Percentiles rank a stretch among this genome's conserved stretches.
phyloP scores from a whole-genome alignment of 2,797 vertebrate species.

The Spinibarbus caldwelli region DNA sequence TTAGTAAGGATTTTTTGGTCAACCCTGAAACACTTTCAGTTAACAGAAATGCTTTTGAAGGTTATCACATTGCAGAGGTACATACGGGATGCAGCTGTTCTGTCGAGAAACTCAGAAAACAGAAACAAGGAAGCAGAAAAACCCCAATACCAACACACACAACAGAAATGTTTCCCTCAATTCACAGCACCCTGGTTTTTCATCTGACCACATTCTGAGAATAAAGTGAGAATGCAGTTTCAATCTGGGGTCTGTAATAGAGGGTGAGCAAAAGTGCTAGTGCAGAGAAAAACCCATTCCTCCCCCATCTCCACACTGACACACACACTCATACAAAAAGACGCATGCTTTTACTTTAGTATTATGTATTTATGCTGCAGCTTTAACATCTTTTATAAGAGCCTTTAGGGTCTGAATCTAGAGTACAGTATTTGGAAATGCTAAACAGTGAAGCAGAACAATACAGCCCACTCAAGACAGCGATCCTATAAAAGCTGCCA shows the following conservation, averaged over 20 bases:
- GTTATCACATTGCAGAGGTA: conserved; percentile 4
- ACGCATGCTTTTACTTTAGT: not conserved
- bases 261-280: conserved; percentile 56
- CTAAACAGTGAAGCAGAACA: conserved; percentile 12
- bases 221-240: conserved; percentile 44
- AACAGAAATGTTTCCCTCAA: conserved; percentile 48
- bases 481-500: not conserved
- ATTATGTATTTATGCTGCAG: conserved; percentile 34
- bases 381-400: conserved; percentile 20
- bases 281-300: conserved; percentile 64
- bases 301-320: conserved; percentile 52
- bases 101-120: not conserved
- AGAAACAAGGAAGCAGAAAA: conserved; percentile 26
- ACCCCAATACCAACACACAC: not conserved
- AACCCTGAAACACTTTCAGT: not conserved
- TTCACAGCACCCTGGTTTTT: conserved; percentile 30
- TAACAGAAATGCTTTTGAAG: conserved; percentile 31
- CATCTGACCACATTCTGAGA: conserved; percentile 49
- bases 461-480: not conserved
- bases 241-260: conserved; percentile 54
- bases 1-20: not conserved
- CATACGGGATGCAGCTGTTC: not conserved
- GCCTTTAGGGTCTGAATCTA: conserved; percentile 2
- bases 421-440: conserved; percentile 11
- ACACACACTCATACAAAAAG: conserved; percentile 11